Percentiles rank a stretch among this genome's conserved stretches.
Evolutionary conservation across 35 echinoderm and acorn worm genomes (phyloP).

Genomic region (Anneissia japonica): DNA sequence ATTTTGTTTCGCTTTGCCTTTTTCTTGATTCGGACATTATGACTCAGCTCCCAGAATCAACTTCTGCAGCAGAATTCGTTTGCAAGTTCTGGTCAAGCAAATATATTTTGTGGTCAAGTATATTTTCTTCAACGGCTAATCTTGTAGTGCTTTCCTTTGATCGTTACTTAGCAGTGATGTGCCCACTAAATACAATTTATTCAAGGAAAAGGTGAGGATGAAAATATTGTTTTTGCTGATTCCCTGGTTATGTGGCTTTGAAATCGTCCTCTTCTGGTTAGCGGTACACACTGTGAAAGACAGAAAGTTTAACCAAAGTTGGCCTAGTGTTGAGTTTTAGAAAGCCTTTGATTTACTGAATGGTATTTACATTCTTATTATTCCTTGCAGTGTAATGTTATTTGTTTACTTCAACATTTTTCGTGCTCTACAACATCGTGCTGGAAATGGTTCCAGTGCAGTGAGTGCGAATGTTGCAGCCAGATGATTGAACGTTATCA

Average conservation of each 20-base stretch:
- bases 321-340: not conserved
- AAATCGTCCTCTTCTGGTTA: not conserved
- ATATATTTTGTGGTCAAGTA: constrained; percentile 25
- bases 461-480: not conserved
- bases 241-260: constrained; percentile 16
- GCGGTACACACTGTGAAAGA: not conserved
- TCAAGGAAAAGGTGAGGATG: not conserved
- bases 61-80: not conserved
- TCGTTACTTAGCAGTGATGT: constrained; percentile 26
- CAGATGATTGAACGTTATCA: constrained; percentile 19
- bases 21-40: too few relatives aligned
- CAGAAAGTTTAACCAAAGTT: not conserved
- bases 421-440: too few relatives aligned
- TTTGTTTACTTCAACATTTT: too few relatives aligned
- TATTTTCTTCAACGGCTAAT: constrained; percentile 31
- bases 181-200: constrained; percentile 26
- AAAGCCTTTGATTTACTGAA: not conserved
- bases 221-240: constrained; percentile 1
- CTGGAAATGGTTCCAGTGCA: too few relatives aligned
- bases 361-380: not conserved
- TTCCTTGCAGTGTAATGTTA: constrained; percentile 18
- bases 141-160: constrained; percentile 29
- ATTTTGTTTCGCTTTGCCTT: too few relatives aligned
- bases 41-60: not conserved
- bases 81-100: constrained; percentile 22